These are phyloP conservation scores for Poecilia gillii DNA, from an alignment of 2,797 vertebrate genomes.

Conservation along the genomic window DNA sequence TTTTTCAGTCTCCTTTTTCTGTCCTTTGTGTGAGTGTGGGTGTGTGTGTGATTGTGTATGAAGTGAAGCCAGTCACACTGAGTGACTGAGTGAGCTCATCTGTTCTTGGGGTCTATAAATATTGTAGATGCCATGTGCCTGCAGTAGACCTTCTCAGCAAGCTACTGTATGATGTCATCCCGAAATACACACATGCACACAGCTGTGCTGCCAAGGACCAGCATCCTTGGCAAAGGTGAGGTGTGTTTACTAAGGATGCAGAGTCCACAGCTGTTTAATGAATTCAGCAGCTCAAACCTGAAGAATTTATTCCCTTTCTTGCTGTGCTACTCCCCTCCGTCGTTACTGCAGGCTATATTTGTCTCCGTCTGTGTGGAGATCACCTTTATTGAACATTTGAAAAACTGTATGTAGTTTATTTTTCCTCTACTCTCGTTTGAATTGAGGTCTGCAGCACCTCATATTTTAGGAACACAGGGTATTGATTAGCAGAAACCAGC, in stretches of 20 bases:
- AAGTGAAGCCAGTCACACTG: constrained; percentile 63
- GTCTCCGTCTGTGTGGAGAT: constrained; percentile 6
- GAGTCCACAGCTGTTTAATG: constrained; percentile 38
- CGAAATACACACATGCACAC: constrained; percentile 62
- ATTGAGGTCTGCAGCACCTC: background rate
- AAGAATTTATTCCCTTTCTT: constrained; percentile 14
- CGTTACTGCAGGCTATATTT: background rate
- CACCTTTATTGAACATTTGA: background rate
- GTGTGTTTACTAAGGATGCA: constrained; percentile 58
- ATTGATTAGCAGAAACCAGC: background rate
- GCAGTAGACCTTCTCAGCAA: constrained; percentile 75
- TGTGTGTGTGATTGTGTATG: constrained; percentile 24
- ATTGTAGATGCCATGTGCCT: constrained; percentile 80
- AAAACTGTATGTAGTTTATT: background rate
- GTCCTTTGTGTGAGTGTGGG: constrained; percentile 28
- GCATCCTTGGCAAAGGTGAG: constrained; percentile 67
- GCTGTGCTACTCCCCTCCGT: background rate
- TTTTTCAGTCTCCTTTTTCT: constrained; percentile 68
- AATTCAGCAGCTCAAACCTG: constrained; percentile 36
- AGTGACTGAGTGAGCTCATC: constrained; percentile 79
- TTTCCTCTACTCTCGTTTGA: background rate
- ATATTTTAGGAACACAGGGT: background rate
- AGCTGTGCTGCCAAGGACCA: constrained; percentile 59
- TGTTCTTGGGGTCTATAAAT: constrained; percentile 81
- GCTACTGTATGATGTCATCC: constrained; percentile 82